Evolutionary conservation across 2,888 invertebrate genomes (phyloP), one percentile per base, ranked within the genome.

Genomic region (Leptinotarsa juncta): DNA sequence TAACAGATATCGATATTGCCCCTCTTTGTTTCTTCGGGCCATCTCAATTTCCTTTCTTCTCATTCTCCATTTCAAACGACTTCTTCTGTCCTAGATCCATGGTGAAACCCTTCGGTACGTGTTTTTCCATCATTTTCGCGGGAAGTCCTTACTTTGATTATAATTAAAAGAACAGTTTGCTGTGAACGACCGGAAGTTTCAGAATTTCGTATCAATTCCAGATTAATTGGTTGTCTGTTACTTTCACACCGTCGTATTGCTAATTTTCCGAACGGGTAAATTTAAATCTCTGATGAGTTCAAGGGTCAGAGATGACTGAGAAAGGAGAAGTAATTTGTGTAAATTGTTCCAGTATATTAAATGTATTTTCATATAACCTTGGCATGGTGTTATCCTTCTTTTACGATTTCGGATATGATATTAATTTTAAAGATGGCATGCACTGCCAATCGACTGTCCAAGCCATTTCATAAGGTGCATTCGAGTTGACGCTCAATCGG

Each of bases 131-230:
- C 4, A 62, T 62, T 32, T 62, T 15, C 62, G 16, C 5, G n/a
- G 15, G 32, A 26, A 62, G 62, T 32, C 26, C 20, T n/a, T 32
- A 32, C 62, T 62, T 62, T 32, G 62, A 62, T 62, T 16, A 32
- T 62, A 62, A 32, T 26, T 62, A 15, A 62, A 26, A 32, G n/a
- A 2, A 7, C 32, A 57, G 23, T 18, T 57, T 2, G 62, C 62
- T 62, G 26, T 62, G 62, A 62, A 62, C 23, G 1, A 23, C 57
- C 57, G 23, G 10, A 23, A 32, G 57, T 23, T 57, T 20, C 4
- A 57, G 57, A 57, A 12, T n/a, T 62, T 32, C n/a, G 62, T 62
- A 62, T 62, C 62, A 62, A 55, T 62, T 62, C 12, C 26, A n/a
- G n/a, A 62, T 62, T 62, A 62, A 62, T 32, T 32, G n/a, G 32